Evolutionary conservation across 2,888 invertebrate genomes (phyloP), one percentile per base, ranked within the genome.

Genomic region (Atrina japonica): DNA sequence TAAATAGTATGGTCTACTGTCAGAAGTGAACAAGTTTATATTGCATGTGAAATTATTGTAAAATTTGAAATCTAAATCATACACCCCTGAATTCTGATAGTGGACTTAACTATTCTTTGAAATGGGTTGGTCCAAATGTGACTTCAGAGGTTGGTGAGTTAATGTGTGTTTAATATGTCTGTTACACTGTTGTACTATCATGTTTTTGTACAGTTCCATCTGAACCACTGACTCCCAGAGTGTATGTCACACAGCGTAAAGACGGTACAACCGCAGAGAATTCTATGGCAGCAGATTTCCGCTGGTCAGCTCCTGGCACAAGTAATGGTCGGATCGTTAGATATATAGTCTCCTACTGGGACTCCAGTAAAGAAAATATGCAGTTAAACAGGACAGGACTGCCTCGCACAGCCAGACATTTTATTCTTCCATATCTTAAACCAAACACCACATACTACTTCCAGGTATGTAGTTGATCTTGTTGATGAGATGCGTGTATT

Each of bases 251-350:
- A 16, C 93, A 87, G 70, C 87, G 88, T 41, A 86, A 88, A 58
- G 79, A 85, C 58, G 78, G 81, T 30, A 67, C 81, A 30, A 69
- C 76, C 1, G 80, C 82, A n/a, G 75, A 78, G 63, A 81, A 83
- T 49, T 79, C 84, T 6, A 80, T 88, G 35, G 92, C 93, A 7
- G 94, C 94, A 0, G 93, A 94, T 80, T 94, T 95, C 78, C 94
- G 97, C 6, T 98, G 97, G 97, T 93, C 94, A 76, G 91, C 93
- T 0, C 97, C 97, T 0, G 89, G 92, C 45, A 92, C 93, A 66
- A 92, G 94, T 2, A 96, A 96, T 89, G 96, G 96, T 0, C 91
- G 95, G 7, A 92, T 96, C 40, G 91, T 93, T 56, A 94, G 94
- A 1, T 97, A 96, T 90, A 93, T 93, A 75, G 93, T 94, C 2